Percentiles rank a stretch among this genome's conserved stretches.
These are phyloP conservation scores for Heliconius nattereri DNA, from an alignment of 1,140 invertebrate species.

Conservation along the genomic window DNA sequence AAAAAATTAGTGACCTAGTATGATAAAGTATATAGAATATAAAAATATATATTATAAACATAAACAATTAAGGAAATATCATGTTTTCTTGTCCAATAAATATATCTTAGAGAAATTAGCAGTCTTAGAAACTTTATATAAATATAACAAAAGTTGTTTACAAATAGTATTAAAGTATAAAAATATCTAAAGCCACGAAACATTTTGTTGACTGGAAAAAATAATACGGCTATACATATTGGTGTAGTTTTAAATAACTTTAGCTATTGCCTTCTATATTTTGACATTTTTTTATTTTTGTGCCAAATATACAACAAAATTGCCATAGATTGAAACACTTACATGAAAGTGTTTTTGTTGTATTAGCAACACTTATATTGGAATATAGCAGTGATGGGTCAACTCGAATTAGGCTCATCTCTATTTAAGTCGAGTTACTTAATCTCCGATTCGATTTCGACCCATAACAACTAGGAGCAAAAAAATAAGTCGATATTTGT, in stretches of 20 bases:
- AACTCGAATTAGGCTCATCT: too few species aligned
- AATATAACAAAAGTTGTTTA: too few species aligned
- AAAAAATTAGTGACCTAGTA: too few species aligned
- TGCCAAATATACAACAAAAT: neutral
- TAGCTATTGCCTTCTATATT: neutral
- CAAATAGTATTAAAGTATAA: neutral
- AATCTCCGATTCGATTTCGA: too few species aligned
- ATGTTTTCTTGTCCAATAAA: neutral
- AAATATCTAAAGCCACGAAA: neutral
- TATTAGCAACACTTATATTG: neutral
- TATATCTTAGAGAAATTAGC: neutral
- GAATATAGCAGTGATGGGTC: too few species aligned
- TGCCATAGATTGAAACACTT: neutral
- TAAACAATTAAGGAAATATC: neutral
- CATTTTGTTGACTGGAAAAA: neutral
- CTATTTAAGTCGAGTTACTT: too few species aligned
- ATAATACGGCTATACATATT: neutral
- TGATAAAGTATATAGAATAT: too few species aligned
- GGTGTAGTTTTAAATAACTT: neutral
- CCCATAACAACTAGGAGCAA: too few species aligned
- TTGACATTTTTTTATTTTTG: neutral
- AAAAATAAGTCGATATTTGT: too few species aligned
- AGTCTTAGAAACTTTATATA: neutral
- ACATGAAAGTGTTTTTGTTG: neutral
- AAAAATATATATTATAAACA: neutral